Conservation (phyloP, 2,113 vertebrate genomes). For the Alectura lathami region DNA sequence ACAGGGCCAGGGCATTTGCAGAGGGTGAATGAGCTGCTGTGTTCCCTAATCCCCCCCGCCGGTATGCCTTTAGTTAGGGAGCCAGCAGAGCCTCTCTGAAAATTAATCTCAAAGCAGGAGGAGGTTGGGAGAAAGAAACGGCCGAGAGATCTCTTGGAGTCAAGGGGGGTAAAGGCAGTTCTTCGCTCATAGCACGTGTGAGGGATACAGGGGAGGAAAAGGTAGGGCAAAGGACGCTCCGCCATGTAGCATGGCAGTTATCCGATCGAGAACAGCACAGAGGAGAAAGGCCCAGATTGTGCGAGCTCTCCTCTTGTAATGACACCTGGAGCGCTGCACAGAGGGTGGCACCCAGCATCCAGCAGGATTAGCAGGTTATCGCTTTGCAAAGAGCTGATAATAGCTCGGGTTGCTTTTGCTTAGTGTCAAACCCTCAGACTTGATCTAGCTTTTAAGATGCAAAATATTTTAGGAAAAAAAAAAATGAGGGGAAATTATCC, state of each 20-base stretch:
- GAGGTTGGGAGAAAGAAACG: background rate
- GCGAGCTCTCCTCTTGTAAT: background rate
- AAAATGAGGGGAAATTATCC: background rate
- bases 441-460: background rate
- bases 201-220: background rate
- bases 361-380: background rate
- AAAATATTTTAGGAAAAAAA: background rate
- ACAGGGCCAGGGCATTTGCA: background rate
- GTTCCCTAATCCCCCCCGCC: constrained; percentile 18
- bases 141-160: background rate
- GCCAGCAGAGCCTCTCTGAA: constrained; percentile 14
- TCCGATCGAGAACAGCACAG: background rate
- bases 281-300: background rate
- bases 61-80: background rate
- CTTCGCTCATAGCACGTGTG: rapidly evolving
- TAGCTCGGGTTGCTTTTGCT: background rate
- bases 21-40: constrained; percentile 50
- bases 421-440: background rate
- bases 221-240: background rate
- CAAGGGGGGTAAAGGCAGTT: background rate
- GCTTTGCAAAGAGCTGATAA: background rate
- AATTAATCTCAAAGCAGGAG: background rate
- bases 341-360: background rate
- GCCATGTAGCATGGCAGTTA: background rate
- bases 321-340: background rate